Conservation (phyloP, 2,888 invertebrate species). For the Drosophila paracracens region DNA sequence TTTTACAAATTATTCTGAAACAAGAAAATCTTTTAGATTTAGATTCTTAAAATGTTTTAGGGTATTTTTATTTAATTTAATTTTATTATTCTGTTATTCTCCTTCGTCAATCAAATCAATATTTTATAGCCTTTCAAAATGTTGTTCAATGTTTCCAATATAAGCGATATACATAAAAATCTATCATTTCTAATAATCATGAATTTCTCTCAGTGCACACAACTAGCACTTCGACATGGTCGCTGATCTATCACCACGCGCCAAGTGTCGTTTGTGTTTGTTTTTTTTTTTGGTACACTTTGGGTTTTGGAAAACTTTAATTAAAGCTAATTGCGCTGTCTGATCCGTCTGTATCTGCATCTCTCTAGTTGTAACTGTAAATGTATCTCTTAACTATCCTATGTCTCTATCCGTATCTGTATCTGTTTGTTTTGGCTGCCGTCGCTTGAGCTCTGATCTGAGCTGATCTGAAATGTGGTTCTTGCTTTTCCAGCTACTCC, state of each 20-base stretch:
- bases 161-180: neutral
- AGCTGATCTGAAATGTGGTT: conserved; percentile 29
- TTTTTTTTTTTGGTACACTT: conserved; percentile 60
- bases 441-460: conserved; percentile 59
- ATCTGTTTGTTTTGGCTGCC: conserved; percentile 59
- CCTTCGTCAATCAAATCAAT: neutral
- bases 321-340: conserved; percentile 61
- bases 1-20: neutral
- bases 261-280: conserved; percentile 57
- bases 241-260: conserved; percentile 76
- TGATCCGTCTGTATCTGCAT: conserved; percentile 49
- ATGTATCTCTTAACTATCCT: conserved; percentile 35
- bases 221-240: conserved; percentile 30
- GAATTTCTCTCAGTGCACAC: conserved; percentile 34
- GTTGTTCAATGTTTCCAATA: neutral
- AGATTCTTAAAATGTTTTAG: neutral
- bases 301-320: conserved; percentile 74
- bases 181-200: neutral
- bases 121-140: neutral
- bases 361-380: conserved; percentile 21
- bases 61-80: too few relatives aligned
- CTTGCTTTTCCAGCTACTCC: conserved; percentile 20
- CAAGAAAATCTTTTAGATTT: neutral
- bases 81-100: neutral
- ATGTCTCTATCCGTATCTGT: conserved; percentile 4